Evolutionary conservation across 2,113 vertebrate species (phyloP).

Genomic region (Capra hircus): DNA sequence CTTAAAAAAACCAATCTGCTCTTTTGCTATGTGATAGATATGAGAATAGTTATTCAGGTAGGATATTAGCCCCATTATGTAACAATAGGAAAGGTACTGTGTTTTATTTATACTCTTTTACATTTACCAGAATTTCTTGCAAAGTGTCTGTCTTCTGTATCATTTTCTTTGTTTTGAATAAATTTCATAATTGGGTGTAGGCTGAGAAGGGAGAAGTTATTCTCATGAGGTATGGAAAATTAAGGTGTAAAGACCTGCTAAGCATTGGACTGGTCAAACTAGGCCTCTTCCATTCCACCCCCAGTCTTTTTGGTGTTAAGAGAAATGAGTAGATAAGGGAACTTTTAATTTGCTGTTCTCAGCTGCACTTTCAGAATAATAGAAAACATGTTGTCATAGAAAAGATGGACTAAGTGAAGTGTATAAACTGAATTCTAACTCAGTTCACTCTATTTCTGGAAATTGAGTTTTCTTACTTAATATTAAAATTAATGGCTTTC

Average conservation of each 20-base stretch:
- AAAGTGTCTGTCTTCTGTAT: not conserved
- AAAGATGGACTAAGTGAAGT: not conserved
- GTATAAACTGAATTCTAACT: not conserved
- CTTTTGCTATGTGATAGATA: not conserved
- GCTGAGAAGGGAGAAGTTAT: not conserved
- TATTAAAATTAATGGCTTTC: not conserved
- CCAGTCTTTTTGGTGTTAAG: not conserved
- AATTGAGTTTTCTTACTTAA: constrained; percentile 34
- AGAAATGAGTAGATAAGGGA: not conserved
- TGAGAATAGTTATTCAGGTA: not conserved
- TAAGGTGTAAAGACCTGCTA: not conserved
- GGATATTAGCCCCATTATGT: not conserved
- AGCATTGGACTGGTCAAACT: not conserved
- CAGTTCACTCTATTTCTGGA: not conserved
- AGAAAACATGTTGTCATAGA: not conserved
- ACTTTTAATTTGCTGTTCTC: not conserved
- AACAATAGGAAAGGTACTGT: not conserved
- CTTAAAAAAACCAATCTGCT: not conserved
- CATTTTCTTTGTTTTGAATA: not conserved
- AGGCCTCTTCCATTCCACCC: not conserved
- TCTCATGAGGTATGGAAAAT: not conserved
- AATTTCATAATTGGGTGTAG: not conserved
- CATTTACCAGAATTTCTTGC: not conserved
- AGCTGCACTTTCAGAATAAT: not conserved
- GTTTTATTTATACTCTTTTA: not conserved